A percentile compares a stretch with the other conserved stretches of the same genome.
phyloP scores from a whole-genome alignment of 2,888 invertebrate genomes.

The Tenthredo livida region DNA sequence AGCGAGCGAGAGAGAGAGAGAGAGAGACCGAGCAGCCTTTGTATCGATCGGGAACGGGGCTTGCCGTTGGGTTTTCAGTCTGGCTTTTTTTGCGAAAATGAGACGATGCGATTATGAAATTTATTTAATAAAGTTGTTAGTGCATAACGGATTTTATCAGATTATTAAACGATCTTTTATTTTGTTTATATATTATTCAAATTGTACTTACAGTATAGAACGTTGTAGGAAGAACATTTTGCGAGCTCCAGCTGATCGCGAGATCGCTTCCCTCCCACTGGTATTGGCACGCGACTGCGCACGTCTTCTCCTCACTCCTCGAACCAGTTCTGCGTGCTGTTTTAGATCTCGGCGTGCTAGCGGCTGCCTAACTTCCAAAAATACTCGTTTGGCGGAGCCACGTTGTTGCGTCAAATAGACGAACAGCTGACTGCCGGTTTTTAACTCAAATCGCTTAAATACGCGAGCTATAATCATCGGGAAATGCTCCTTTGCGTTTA shows the following conservation, averaged over 20 bases:
- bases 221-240: conserved; percentile 73
- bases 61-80: conserved; percentile 3
- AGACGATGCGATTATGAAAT: background rate
- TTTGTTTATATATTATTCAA: conserved; percentile 8
- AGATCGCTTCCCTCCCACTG: conserved; percentile 64
- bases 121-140: background rate
- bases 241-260: conserved; percentile 67
- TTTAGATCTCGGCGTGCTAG: background rate
- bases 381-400: conserved; percentile 48
- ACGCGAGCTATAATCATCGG: background rate
- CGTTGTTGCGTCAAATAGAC: background rate
- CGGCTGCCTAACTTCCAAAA: background rate
- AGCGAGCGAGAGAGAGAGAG: background rate
- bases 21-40: background rate
- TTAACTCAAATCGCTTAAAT: background rate
- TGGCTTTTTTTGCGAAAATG: conserved; percentile 9
- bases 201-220: conserved; percentile 70
- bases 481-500: background rate
- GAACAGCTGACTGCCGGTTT: conserved; percentile 30
- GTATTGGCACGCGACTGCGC: conserved; percentile 68
- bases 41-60: conserved; percentile 63
- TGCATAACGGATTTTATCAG: background rate
- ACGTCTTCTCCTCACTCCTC: conserved; percentile 53
- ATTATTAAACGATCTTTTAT: background rate
- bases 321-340: conserved; percentile 7